These are phyloP conservation scores for Bembecia ichneumoniformis DNA, from an alignment of 2,888 invertebrate genomes.

Conservation along the genomic window DNA sequence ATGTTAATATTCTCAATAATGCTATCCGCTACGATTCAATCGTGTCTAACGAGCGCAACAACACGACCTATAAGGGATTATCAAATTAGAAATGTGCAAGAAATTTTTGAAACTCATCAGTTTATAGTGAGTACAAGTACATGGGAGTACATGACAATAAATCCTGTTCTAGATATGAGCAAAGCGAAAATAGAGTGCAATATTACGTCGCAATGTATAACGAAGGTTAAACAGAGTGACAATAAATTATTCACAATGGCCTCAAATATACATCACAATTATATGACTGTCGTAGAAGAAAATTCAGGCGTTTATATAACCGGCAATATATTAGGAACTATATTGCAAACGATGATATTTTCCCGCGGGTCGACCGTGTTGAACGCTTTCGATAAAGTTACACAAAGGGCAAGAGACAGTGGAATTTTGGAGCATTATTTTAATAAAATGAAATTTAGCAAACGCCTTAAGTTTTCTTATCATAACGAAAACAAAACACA, in stretches of 20 bases:
- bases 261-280: not conserved
- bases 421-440: not conserved
- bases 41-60: not conserved
- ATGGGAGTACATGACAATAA: not conserved
- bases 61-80: not conserved
- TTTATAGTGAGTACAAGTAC: not conserved
- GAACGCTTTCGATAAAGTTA: not conserved
- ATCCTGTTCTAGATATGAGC: not conserved
- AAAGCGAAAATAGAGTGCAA: not conserved
- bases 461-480: not conserved
- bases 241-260: not conserved
- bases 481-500: not conserved
- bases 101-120: not conserved
- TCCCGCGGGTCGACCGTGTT: not conserved
- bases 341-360: not conserved
- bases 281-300: not conserved
- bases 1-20: not conserved
- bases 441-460: not conserved
- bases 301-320: not conserved
- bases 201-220: not conserved
- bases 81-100: not conserved
- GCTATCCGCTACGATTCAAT: not conserved
- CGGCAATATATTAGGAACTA: not conserved
- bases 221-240: not conserved
- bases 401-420: not conserved